Base-by-base conservation (phyloP, 2,113 vertebrate genomes). In the Acrocephalus kingi region DNA sequence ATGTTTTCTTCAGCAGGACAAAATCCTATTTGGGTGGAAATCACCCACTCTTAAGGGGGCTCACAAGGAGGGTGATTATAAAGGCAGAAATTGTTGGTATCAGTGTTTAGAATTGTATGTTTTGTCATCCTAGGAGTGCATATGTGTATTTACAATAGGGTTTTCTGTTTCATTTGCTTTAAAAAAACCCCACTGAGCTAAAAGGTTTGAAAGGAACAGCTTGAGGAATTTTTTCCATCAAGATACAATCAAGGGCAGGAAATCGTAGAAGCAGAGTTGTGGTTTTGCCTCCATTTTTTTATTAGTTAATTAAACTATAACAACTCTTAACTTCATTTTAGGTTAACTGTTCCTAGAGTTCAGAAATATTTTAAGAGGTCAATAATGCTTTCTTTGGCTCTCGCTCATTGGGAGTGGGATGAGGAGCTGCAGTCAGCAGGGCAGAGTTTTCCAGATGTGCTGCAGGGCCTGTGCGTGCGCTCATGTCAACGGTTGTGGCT, bases 221-320 rank as follows among this genome's bases (percentile, higher is more conserved):
- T 74, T 56, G 78, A 94, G 92, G 90, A 86, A 61, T 89, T 94
- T 96, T 92, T 86, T 90, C 87, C 88, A 94, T 87, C 81, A 41
- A 89, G 92, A 97, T 93, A 96, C 64, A 78, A 87, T 69, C 96
- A 94, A 92, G 85, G 76, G 95, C 77, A 96, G 92, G 91, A 96
- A 91, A 79, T 84, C 51, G 27, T 90, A 72, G 84, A 79, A 85
- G 88, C 82, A 72, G 89, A 93, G 85, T 76, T 93, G 86, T 73
- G 67, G 68, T 43, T 84, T 77, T 75, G 69, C 91, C 87, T 93
- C 55, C 67, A 51, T 87, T 80, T 81, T 94, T 91, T 76, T 86
- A 84, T 84, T 94, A 84, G 87, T 96, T 97, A 96, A 95, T 96
- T 96, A 96, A 86, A 76, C 75, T 83, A 46, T 79, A 77, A 68